Evolutionary conservation across 2,797 vertebrate species (phyloP), one percentile per base, ranked within the genome.

Genomic region (Neoniphon sammara): DNA sequence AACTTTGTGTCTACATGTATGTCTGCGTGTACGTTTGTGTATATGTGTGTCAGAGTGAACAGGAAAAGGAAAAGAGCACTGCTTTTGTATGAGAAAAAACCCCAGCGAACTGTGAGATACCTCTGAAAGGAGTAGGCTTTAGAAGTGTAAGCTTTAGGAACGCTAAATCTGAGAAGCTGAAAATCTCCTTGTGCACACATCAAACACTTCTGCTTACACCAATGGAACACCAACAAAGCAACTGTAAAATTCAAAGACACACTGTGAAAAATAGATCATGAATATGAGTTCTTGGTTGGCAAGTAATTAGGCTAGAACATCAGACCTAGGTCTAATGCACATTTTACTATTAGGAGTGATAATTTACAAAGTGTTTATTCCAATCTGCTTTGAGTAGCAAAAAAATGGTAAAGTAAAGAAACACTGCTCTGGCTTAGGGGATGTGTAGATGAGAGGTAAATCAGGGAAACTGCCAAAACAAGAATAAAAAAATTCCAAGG

Each of bases 21-120:
- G 53, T 55, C 23, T 30, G 12, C 15, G 23, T 30, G 53, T 55
- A 23, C 7, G 14, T 15, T 25, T 17, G 53, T 17, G 25, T 17
- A 14, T 7, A 17, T 42, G 65, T n/a, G 52, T 0, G 8, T 53
- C 39, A 25, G 42, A 1, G 5, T 27, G 1, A 61, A 73, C 14
- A 78, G 47, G 53, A 82, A 86, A 61, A 69, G 46, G 49, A 71
- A 73, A 27, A 62, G 10, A 54, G 62, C 52, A 67, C 21, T 31
- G 14, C 4, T 7, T 50, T 69, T 57, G 54, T 77, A 71, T 85
- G 55, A 60, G 60, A 55, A 18, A 69, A 85, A 75, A 10, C 44
- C 42, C 3, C 71, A 76, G 57, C 66, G 82, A 81, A 73, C 56
- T 72, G 83, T 72, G 81, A 91, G 72, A 88, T 67, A 18, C 67